These are phyloP conservation scores for Drosophila nasuta DNA, from an alignment of 1,140 invertebrate genomes.

Conservation along the genomic window DNA sequence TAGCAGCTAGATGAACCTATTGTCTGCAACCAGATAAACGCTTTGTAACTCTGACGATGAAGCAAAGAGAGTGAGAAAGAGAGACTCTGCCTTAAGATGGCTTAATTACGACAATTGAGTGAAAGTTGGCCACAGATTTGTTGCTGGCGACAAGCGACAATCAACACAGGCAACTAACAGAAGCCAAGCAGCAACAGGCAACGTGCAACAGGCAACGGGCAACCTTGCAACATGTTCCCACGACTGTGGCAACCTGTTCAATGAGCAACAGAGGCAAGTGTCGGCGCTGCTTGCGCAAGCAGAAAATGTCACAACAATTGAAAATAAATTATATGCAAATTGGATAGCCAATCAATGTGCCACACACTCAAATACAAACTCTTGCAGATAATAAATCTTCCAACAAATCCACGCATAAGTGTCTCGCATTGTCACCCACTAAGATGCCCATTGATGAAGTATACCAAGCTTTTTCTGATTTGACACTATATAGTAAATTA, in stretches of 20 bases:
- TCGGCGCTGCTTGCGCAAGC: conserved; percentile 54
- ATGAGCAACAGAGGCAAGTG: conserved; percentile 13
- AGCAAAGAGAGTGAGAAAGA: too few species aligned
- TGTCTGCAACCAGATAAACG: conserved; percentile 64
- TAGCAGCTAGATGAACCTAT: conserved; percentile 69
- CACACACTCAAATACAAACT: conserved; percentile 12
- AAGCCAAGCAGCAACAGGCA: background rate
- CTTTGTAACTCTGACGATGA: conserved; percentile 26
- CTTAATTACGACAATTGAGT: conserved; percentile 76
- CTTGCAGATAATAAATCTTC: conserved; percentile 42
- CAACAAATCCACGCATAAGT: conserved; percentile 39
- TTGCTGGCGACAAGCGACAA: conserved; percentile 39
- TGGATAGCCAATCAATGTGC: conserved; percentile 63
- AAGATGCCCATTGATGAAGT: conserved; percentile 30
- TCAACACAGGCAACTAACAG: conserved; percentile 16
- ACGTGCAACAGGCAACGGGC: background rate
- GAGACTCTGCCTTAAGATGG: conserved; percentile 58
- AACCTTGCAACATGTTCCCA: conserved; percentile 57
- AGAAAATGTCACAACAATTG: conserved; percentile 81
- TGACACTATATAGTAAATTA: conserved; percentile 9
- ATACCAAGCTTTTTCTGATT: conserved; percentile 25
- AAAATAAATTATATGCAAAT: conserved; percentile 83
- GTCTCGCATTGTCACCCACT: conserved; percentile 35
- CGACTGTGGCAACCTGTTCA: conserved; percentile 66
- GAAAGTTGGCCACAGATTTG: conserved; percentile 60